These are phyloP conservation scores for Tonatia bakeri DNA, from an alignment of 2,113 vertebrate species.

Conservation along the genomic window DNA sequence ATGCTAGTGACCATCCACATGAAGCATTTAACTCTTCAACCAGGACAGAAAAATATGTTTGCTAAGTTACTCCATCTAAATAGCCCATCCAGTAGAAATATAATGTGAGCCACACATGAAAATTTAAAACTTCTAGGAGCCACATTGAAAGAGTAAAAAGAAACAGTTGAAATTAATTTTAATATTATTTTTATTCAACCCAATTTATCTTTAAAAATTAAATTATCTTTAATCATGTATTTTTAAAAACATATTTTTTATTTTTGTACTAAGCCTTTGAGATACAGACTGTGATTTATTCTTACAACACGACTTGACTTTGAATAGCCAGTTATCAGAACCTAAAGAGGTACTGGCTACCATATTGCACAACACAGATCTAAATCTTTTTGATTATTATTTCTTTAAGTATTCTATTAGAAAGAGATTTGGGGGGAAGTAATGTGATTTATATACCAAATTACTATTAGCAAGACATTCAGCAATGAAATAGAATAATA, in stretches of 20 bases:
- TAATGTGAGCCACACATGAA: background rate
- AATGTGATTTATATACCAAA: background rate
- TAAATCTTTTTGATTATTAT: background rate
- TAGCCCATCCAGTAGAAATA: background rate
- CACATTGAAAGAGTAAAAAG: background rate
- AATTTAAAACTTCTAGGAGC: background rate
- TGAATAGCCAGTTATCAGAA: constrained; percentile 7
- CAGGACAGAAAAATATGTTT: background rate
- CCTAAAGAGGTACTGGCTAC: background rate
- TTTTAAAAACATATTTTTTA: background rate
- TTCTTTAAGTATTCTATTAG: background rate
- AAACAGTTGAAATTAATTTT: constrained; percentile 17
- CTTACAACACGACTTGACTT: background rate
- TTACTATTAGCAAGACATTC: background rate
- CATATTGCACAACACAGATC: background rate
- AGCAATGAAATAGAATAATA: background rate
- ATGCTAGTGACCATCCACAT: background rate
- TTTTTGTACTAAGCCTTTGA: background rate
- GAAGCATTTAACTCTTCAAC: background rate
- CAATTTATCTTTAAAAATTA: background rate
- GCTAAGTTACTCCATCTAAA: background rate
- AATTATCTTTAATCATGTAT: background rate
- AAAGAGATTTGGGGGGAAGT: background rate
- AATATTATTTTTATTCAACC: background rate
- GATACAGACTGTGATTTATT: background rate